Conservation (phyloP, 2,888 invertebrate genomes). For the Phyllotreta cruciferae region DNA sequence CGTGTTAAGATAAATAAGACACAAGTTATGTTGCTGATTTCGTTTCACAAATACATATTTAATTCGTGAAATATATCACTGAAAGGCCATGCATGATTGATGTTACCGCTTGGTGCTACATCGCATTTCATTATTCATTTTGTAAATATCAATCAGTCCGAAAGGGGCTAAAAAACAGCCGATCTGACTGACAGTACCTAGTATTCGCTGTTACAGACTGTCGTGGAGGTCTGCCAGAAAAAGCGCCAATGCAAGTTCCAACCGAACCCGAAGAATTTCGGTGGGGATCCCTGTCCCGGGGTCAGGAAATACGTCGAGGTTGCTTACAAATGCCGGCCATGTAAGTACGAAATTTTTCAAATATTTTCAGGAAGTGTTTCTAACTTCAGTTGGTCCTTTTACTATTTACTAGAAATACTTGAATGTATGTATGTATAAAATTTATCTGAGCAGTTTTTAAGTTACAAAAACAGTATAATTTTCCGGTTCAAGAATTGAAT, state of each 20-base stretch:
- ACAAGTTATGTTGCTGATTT: no score
- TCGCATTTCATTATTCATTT: not conserved
- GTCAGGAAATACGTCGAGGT: constrained; percentile 93
- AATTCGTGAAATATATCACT: constrained; percentile 7
- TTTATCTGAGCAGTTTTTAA: no score
- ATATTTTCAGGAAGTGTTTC: no score
- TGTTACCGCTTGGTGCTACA: constrained; percentile 2
- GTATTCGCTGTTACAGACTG: constrained; percentile 92
- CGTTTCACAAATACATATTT: not conserved
- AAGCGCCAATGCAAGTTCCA: constrained; percentile 90
- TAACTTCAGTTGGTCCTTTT: no score
- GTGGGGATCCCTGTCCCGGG: constrained; percentile 91
- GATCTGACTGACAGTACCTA: constrained; percentile 65
- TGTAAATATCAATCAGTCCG: not conserved
- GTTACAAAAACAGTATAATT: not conserved
- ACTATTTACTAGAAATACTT: not conserved
- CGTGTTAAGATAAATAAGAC: no score
- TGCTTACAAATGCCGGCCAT: constrained; percentile 95
- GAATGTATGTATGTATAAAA: not conserved
- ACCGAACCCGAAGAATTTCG: constrained; percentile 87
- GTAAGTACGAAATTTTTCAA: constrained; percentile 69
- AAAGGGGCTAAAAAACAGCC: constrained; percentile 52
- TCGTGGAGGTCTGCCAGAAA: constrained; percentile 93
- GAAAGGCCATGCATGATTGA: constrained; percentile 10
- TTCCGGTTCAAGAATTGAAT: not conserved